Base-by-base conservation (phyloP, 1,140 invertebrate species). In the Sinonovacula constricta region DNA sequence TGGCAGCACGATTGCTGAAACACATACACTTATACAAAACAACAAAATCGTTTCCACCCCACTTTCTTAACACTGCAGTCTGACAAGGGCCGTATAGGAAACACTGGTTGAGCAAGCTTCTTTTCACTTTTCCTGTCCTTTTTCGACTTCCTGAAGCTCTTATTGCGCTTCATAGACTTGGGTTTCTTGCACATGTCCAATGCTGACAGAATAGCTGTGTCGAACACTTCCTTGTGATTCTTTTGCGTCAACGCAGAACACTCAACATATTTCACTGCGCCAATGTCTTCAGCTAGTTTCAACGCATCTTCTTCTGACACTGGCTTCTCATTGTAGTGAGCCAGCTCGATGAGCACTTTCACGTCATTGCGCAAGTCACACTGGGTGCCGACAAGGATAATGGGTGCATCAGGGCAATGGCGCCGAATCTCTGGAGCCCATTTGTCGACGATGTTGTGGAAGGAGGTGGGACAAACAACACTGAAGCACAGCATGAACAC, bases 401-500 rank as follows among this genome's bases (percentile, higher is more conserved):
- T 92, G 0, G 97, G 98, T 70, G 97, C 97, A 62, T 85, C 81
- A 2, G 95, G 94, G 92, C 97, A 99, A 91, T 99, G 98, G 92
- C 98, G 93, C 49, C 94, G 92, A 51, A 98, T 94, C 91, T 97
- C 97, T 5, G 95, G 94, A 30, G 96, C 93, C 97, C 97, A 98
- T 88, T 91, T 91, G 66, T 90, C 88, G 28, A 86, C 57, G 62
- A 90, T 82, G 82, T 97, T 97, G 65, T 95, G 93, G 91, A 97
- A 98, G 15, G 96, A 97, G 49, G 95, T 94, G 1, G 97, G 97
- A 70, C 94, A 94, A 24, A 97, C 96, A 26, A 98, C 95, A 75
- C 95, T 97, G 91, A 98, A 99, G 92, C 97, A 98, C 67, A 98
- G 92, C 85, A 99, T 93, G 87, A 98, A 96, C 18, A 98, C 96